phyloP scores from a whole-genome alignment of 2,797 vertebrate species.

The Melopsittacus undulatus region DNA sequence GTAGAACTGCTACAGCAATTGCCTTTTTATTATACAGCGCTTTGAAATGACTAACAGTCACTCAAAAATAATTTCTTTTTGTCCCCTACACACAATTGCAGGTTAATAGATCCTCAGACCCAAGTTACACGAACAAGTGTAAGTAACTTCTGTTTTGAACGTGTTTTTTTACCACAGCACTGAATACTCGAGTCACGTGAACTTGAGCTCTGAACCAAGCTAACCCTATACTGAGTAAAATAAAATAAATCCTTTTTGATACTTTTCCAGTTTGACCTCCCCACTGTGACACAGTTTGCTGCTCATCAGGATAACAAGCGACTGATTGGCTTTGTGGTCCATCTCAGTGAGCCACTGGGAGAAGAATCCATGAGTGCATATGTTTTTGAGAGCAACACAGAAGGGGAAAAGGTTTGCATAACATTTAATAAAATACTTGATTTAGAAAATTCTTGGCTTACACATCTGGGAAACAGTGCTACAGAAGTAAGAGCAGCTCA shows the following conservation, averaged over 20 bases:
- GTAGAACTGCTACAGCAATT: not conserved
- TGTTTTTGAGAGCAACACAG: conserved; percentile 96
- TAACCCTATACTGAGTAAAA: not conserved
- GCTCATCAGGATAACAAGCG: conserved; percentile 95
- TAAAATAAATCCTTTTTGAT: not conserved
- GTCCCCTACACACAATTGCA: conserved; percentile 56
- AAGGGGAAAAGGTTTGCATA: conserved; percentile 91
- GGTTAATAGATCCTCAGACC: conserved; percentile 97
- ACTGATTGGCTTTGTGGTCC: conserved; percentile 92
- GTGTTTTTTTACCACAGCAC: not conserved
- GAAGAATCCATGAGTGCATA: conserved; percentile 87
- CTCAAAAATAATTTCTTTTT: not conserved
- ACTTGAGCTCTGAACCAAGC: not conserved
- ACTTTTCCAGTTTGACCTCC: conserved; percentile 87
- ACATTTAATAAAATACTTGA: not conserved
- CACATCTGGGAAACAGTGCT: not conserved
- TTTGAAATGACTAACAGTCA: not conserved
- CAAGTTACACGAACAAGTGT: conserved; percentile 94
- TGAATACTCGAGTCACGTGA: not conserved
- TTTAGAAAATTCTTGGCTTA: not conserved
- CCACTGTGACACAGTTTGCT: conserved; percentile 89
- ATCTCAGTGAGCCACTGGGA: conserved; percentile 78
- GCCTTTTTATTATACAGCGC: not conserved
- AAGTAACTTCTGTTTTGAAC: conserved; percentile 73
- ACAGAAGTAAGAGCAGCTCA: not conserved